phyloP scores from a whole-genome alignment of 2,797 vertebrate species.

The Aratinga solstitialis region DNA sequence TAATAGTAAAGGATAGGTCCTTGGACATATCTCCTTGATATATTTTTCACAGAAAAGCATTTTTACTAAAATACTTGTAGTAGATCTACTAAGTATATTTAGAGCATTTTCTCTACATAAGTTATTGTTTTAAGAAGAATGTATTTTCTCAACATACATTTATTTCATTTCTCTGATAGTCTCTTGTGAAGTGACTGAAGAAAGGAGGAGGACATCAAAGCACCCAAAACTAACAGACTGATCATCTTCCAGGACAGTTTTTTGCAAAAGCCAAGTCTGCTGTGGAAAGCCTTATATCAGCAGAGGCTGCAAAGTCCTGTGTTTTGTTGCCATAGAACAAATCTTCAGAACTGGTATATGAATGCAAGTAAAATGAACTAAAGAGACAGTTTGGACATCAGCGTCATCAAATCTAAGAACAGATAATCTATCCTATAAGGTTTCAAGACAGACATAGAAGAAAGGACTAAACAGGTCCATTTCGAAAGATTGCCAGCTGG shows the following conservation, averaged over 20 bases:
- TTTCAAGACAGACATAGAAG: not conserved
- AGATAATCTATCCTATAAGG: not conserved
- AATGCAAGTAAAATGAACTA: not conserved
- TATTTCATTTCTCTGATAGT: not conserved
- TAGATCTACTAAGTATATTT: not conserved
- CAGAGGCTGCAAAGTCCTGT: slow-evolving; percentile 2
- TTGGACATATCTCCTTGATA: not conserved
- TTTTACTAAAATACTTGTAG: not conserved
- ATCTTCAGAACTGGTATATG: not conserved
- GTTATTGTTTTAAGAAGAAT: not conserved
- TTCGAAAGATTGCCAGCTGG: not conserved
- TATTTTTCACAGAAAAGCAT: not conserved
- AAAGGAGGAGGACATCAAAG: slow-evolving; percentile 11
- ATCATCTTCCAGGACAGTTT: not conserved
- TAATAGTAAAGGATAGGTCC: not conserved
- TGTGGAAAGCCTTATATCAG: slow-evolving; percentile 11
- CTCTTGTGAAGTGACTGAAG: not conserved
- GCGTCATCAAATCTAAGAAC: not conserved
- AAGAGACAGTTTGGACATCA: not conserved
- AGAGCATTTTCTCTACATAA: not conserved
- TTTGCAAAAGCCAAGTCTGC: not conserved
- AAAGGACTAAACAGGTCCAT: not conserved
- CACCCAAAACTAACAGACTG: not conserved
- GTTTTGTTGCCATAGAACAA: slow-evolving; percentile 11
- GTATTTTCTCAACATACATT: not conserved